Percentiles rank a stretch among this genome's conserved stretches.
Evolutionary conservation across 2,113 vertebrate species (phyloP).

Genomic region (Campylorhamphus procurvoides): DNA sequence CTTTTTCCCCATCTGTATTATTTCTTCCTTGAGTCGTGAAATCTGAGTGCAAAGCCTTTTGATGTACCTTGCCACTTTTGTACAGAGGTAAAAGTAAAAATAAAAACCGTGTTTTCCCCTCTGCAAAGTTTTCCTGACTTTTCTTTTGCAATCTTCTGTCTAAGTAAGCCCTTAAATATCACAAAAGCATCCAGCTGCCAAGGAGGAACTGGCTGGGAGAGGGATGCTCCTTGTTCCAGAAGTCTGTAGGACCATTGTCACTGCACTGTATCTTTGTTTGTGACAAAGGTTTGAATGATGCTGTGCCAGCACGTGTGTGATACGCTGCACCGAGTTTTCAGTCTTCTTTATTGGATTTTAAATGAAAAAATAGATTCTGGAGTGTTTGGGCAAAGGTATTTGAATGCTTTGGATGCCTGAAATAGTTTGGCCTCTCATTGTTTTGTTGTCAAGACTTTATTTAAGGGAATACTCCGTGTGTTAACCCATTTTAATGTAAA

Average conservation of each 20-base stretch:
- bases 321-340: not conserved
- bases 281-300: not conserved
- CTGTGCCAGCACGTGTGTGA: rapidly evolving
- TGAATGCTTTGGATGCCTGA: not conserved
- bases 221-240: not conserved
- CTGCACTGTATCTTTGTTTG: not conserved
- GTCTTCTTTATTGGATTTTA: not conserved
- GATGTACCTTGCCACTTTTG: not conserved
- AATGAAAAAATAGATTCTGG: not conserved
- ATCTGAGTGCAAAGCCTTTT: not conserved
- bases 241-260: rapidly evolving
- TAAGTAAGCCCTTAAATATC: not conserved
- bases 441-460: not conserved
- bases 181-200: not conserved
- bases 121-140: not conserved
- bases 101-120: not conserved
- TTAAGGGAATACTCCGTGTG: not conserved
- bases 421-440: not conserved
- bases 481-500: not conserved
- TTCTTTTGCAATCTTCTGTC: not conserved
- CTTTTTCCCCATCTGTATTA: not conserved
- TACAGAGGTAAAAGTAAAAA: not conserved
- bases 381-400: not conserved
- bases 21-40: not conserved
- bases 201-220: not conserved